A percentile compares a stretch with the other conserved stretches of the same genome.
Evolutionary conservation across 2,113 vertebrate species (phyloP).

Genomic region (Irena cyanogastra): DNA sequence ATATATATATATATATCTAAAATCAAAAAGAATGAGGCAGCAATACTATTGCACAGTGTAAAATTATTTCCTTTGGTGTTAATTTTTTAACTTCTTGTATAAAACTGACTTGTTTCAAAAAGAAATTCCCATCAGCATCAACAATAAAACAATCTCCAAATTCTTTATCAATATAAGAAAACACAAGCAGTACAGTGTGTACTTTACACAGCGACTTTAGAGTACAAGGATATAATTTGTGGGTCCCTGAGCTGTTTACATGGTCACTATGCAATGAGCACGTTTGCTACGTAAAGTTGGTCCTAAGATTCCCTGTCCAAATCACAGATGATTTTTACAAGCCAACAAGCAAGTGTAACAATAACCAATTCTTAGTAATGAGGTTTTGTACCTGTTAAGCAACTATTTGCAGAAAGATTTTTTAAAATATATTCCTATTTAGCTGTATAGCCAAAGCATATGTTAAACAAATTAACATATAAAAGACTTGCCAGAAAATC

Average conservation of each 20-base stretch:
- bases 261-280: conserved; percentile 76
- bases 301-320: conserved; percentile 34
- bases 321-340: conserved; percentile 55
- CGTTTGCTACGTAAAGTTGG: conserved; percentile 42
- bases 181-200: not conserved
- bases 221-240: conserved; percentile 27
- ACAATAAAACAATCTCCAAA: conserved; percentile 32
- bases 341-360: conserved; percentile 40
- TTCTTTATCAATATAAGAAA: not conserved
- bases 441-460: conserved; percentile 78
- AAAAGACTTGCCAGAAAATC: conserved; percentile 73
- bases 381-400: conserved; percentile 69
- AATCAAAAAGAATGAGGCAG: conserved; percentile 34
- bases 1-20: not conserved
- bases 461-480: conserved; percentile 75
- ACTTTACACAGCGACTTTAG: conserved; percentile 7
- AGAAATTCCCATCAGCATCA: not conserved
- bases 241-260: conserved; percentile 66
- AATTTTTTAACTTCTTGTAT: conserved; percentile 47
- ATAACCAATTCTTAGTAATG: conserved; percentile 54
- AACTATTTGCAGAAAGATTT: conserved; percentile 71
- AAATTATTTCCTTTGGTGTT: conserved; percentile 47
- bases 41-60: conserved; percentile 46
- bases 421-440: conserved; percentile 67
- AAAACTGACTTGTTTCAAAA: not conserved